A percentile compares a stretch with the other conserved stretches of the same genome.
phyloP scores from a whole-genome alignment of 2,888 invertebrate genomes.

The Conops quadrifasciatus region DNA sequence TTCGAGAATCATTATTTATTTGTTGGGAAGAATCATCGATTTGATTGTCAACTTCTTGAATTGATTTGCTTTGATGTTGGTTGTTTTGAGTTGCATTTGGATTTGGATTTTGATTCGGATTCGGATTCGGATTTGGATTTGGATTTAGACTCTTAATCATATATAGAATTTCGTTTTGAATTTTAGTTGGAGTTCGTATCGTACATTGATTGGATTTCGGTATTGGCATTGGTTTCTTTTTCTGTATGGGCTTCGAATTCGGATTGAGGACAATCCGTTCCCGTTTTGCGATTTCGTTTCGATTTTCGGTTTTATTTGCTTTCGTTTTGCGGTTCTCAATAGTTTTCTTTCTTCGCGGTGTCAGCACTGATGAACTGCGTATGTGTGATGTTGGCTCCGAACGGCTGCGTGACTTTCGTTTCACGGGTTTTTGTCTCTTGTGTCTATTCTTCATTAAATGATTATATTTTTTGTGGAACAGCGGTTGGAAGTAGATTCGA shows the following conservation, averaged over 20 bases:
- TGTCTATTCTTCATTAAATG: conserved; percentile 36
- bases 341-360: background rate
- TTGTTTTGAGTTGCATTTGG: background rate
- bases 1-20: background rate
- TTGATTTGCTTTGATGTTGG: background rate
- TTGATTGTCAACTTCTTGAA: background rate
- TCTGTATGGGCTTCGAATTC: background rate
- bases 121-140: background rate
- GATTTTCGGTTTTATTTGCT: background rate
- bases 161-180: background rate
- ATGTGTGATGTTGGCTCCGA: background rate
- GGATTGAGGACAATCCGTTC: background rate
- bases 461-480: conserved; percentile 48
- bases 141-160: background rate
- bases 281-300: background rate
- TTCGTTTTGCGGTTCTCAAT: background rate
- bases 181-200: background rate
- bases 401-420: background rate
- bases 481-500: conserved; percentile 58
- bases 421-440: conserved; percentile 24
- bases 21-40: background rate
- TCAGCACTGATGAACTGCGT: background rate
- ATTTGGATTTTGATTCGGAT: background rate
- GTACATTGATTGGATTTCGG: background rate
- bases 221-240: background rate